Percentiles rank a stretch among this genome's conserved stretches.
Evolutionary conservation across 2,888 invertebrate genomes (phyloP).

Genomic region (Coleophora flavipennella): DNA sequence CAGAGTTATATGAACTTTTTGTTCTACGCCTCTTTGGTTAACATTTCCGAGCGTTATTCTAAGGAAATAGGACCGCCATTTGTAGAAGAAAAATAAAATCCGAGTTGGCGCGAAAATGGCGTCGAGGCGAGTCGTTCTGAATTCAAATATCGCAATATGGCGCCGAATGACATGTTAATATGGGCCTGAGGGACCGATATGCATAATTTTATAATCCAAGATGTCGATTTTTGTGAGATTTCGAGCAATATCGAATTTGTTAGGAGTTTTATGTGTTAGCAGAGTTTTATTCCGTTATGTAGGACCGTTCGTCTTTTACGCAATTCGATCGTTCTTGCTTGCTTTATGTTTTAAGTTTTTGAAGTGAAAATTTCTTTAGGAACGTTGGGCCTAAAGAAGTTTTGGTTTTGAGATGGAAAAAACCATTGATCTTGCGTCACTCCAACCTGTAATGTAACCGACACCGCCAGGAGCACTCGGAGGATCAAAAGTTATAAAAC

Average conservation of each 20-base stretch:
- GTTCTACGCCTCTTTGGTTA: not conserved
- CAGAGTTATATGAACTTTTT: slow-evolving; percentile 38
- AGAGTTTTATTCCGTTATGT: too few relatives aligned
- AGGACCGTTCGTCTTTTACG: too few relatives aligned
- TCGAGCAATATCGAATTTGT: slow-evolving; percentile 9
- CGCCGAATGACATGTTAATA: slow-evolving; percentile 68
- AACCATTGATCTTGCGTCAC: too few relatives aligned
- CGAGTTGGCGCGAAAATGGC: slow-evolving; percentile 9
- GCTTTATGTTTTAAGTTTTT: too few relatives aligned
- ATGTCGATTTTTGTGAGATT: slow-evolving; percentile 26
- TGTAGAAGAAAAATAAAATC: slow-evolving; percentile 11
- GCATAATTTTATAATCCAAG: slow-evolving; percentile 57
- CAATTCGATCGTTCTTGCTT: too few relatives aligned
- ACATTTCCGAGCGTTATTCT: slow-evolving; percentile 4
- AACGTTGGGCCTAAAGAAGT: too few relatives aligned
- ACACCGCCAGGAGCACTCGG: too few relatives aligned
- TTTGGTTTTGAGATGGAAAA: too few relatives aligned
- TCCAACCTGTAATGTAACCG: too few relatives aligned
- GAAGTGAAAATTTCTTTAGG: too few relatives aligned
- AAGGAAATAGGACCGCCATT: slow-evolving; percentile 14
- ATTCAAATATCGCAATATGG: slow-evolving; percentile 65
- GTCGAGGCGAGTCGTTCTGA: slow-evolving; percentile 35
- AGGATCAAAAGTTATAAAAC: too few relatives aligned
- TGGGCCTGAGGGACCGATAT: slow-evolving; percentile 49
- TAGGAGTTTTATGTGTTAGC: not conserved